Conservation (phyloP, 1,140 invertebrate genomes). For the Chrysomallon squamiferum region DNA sequence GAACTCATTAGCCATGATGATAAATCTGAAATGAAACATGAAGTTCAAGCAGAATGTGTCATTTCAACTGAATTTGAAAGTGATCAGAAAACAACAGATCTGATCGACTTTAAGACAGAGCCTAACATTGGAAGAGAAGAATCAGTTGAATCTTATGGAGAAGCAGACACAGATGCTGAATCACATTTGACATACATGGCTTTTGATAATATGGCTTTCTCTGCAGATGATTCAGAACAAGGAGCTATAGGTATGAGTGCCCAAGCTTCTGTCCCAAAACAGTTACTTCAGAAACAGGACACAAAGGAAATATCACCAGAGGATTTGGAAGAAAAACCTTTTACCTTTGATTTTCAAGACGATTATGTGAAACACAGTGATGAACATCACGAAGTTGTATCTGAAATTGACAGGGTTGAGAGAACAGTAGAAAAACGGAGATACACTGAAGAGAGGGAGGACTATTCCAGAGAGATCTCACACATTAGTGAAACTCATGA, state of each 20-base stretch:
- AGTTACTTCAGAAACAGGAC: slow-evolving; percentile 20
- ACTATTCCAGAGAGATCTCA: too few relatives aligned
- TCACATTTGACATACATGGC: slow-evolving; percentile 41
- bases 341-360: slow-evolving; percentile 41
- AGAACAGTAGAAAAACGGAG: slow-evolving; percentile 3
- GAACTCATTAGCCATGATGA: neutral
- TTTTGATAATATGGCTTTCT: slow-evolving; percentile 67
- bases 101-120: slow-evolving; percentile 3
- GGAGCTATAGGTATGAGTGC: slow-evolving; percentile 3
- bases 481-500: too few relatives aligned
- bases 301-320: slow-evolving; percentile 52
- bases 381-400: neutral
- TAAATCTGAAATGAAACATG: too few relatives aligned
- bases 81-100: neutral
- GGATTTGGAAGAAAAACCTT: slow-evolving; percentile 49
- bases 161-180: slow-evolving; percentile 13
- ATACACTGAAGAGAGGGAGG: neutral
- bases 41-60: slow-evolving; percentile 19
- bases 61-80: slow-evolving; percentile 13
- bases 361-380: slow-evolving; percentile 4
- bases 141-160: slow-evolving; percentile 18
- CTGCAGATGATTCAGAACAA: slow-evolving; percentile 61
- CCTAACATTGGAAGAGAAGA: slow-evolving; percentile 15
- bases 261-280: slow-evolving; percentile 3
- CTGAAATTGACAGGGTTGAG: too few relatives aligned